phyloP scores from a whole-genome alignment of 2,797 vertebrate genomes.

The Sciurus vulgaris region DNA sequence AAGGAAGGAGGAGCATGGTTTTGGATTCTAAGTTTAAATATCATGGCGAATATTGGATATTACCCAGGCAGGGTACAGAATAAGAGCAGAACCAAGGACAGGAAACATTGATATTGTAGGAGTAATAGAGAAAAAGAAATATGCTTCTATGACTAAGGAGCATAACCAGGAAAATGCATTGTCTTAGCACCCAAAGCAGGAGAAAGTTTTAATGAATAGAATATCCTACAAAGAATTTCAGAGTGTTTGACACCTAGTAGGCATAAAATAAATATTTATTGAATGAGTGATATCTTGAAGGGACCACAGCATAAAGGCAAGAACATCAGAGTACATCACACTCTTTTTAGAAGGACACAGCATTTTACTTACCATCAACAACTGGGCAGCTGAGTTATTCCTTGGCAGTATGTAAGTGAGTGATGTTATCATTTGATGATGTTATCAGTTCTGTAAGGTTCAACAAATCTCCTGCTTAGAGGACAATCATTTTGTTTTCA shows the following conservation, averaged over 20 bases:
- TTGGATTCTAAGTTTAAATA: neutral
- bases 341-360: conserved; percentile 4
- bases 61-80: neutral
- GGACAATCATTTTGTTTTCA: conserved; percentile 59
- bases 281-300: neutral
- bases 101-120: neutral
- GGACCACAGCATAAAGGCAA: neutral
- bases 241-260: neutral
- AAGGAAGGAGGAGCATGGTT: neutral
- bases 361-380: conserved; percentile 13
- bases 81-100: neutral
- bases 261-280: neutral
- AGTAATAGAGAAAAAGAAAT: neutral
- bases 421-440: conserved; percentile 22
- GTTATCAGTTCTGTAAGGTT: conserved; percentile 32
- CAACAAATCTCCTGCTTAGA: conserved; percentile 53
- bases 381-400: conserved; percentile 35
- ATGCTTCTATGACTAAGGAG: neutral
- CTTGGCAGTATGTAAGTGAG: neutral
- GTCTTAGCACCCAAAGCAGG: neutral
- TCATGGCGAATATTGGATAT: neutral
- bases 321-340: neutral
- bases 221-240: neutral
- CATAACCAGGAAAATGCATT: neutral
- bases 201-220: neutral